Base-by-base conservation (phyloP, 2,888 invertebrate genomes). In the Pristionchus fissidentatus region DNA sequence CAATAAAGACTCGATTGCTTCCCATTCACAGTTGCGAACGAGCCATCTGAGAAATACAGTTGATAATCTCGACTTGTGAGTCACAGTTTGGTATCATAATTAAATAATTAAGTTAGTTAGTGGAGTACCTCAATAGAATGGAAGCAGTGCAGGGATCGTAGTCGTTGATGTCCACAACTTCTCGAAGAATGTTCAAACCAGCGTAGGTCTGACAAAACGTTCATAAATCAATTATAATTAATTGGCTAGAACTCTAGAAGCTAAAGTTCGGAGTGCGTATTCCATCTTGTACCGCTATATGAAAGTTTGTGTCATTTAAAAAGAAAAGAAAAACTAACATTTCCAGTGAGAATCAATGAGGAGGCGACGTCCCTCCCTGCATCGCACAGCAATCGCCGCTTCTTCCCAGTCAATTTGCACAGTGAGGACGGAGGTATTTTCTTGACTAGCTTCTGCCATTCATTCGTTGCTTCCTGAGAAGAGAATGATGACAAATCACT, bases 151-250 rank as follows among this genome's bases (percentile, higher is more conserved):
- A 41, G 0, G 70, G 70, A 43, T 70, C 70, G 8, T 43, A 41
- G 2, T 70, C 70, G 19, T 10, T 41, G 7, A 70, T 26, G 38
- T 70, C 70, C 8, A 70, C 41, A 1, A 70, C 43, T n/a, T 70
- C 70, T 15, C 43, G 38, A 7, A 70, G 70, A 70, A 70, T 70
- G 4, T 38, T 43, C 70, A 70, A 19, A 26, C n/a, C 70, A 10
- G 70, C n/a, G 8, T 70, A 70, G 70, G 43, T 66, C 66, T 66
- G 55, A n/a, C n/a, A n/a, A n/a, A n/a, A n/a, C n/a, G n/a, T n/a
- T 4, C 55, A 55, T 22, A 55, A 19, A 55, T 4, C 55, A 55
- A 19, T 55, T 46, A 10, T 46, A 7, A 46, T 46, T 15, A 46
- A 7, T 7, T 10, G 7, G 8, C 46, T 10, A 7, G 15, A 10